These are phyloP conservation scores for Ceratina australensis DNA, from an alignment of 1,140 invertebrate species.

Conservation along the genomic window DNA sequence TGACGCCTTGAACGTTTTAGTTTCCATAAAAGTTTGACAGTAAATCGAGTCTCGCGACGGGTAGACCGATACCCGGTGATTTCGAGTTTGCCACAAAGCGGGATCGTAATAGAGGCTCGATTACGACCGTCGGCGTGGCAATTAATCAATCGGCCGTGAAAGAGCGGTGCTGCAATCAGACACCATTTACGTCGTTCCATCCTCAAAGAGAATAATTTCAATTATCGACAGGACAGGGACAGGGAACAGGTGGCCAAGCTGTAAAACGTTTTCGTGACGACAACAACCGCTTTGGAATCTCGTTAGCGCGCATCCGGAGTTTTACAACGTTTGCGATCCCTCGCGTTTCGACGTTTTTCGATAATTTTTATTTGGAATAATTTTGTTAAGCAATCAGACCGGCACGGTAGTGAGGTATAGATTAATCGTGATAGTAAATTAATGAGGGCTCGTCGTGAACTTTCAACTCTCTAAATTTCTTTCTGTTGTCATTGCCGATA, in stretches of 20 bases:
- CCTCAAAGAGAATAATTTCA: constrained; percentile 14
- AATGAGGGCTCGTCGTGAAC: neutral
- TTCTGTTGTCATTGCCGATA: neutral
- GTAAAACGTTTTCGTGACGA: constrained; percentile 2
- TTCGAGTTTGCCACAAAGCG: neutral
- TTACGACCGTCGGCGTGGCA: neutral
- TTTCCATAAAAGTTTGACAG: too few relatives aligned
- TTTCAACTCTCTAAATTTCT: neutral
- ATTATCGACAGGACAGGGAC: constrained; percentile 5
- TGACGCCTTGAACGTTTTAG: too few relatives aligned
- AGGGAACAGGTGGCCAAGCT: constrained; percentile 22
- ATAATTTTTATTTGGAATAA: too few relatives aligned
- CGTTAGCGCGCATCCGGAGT: neutral
- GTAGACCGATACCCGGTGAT: neutral
- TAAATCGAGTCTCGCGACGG: too few relatives aligned
- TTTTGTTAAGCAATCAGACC: too few relatives aligned
- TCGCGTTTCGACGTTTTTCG: too few relatives aligned
- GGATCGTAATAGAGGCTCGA: neutral
- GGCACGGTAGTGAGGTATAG: neutral
- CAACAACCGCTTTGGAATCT: neutral
- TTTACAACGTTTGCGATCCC: constrained; percentile 8
- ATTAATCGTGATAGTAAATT: neutral
- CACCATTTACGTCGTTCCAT: neutral
- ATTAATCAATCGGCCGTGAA: constrained; percentile 17
- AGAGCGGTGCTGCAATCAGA: neutral